Percentiles rank a stretch among this genome's conserved stretches.
Evolutionary conservation across 2,113 vertebrate species (phyloP).

Genomic region (Cephalopholis sonnerati): DNA sequence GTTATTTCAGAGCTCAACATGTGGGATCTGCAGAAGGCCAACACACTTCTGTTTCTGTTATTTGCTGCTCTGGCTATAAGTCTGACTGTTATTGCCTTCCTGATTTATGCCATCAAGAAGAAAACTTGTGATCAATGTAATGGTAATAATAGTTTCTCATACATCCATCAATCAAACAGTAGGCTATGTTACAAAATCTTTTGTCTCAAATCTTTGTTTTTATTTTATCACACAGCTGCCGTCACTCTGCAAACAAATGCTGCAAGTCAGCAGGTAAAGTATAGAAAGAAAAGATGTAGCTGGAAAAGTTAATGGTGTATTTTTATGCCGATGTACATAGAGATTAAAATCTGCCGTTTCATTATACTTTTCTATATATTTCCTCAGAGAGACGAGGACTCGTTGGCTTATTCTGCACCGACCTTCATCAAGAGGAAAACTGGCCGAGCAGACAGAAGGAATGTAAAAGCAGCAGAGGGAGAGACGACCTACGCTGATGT

Average conservation of each 20-base stretch:
- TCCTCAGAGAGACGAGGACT: constrained; percentile 23
- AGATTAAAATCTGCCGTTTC: accelerated
- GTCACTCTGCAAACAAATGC: neutral
- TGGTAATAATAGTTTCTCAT: constrained; percentile 7
- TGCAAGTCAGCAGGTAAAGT: constrained; percentile 35
- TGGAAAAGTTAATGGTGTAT: no score
- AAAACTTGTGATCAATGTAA: neutral
- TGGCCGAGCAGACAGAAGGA: accelerated
- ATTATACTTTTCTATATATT: neutral
- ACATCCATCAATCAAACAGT: neutral
- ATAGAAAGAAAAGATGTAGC: neutral
- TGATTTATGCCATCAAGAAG: constrained; percentile 32
- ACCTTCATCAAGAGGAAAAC: neutral
- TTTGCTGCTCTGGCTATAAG: constrained; percentile 17
- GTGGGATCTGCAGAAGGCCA: neutral
- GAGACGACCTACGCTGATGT: neutral
- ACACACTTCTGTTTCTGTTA: neutral
- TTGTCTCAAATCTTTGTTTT: accelerated
- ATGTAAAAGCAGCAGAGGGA: neutral
- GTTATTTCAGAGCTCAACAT: neutral
- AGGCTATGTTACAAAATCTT: accelerated
- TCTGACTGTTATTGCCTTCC: constrained; percentile 1
- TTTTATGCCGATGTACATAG: neutral
- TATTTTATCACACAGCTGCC: neutral
- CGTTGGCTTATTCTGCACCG: constrained; percentile 27